Conservation (phyloP, 2,113 vertebrate genomes). For the Acanthisitta chloris region DNA sequence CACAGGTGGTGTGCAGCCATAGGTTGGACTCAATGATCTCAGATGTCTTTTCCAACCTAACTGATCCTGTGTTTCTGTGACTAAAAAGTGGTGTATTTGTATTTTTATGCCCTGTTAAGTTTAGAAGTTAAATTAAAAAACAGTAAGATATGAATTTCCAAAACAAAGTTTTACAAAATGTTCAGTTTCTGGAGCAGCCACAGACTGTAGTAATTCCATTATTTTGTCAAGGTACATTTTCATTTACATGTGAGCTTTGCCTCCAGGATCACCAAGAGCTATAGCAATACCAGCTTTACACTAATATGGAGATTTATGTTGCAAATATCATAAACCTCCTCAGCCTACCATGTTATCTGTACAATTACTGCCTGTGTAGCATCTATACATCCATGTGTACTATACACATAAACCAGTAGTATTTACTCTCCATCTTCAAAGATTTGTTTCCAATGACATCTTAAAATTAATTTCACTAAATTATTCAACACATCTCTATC, state of each 20-base stretch:
- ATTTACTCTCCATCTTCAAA: neutral
- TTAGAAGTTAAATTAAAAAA: neutral
- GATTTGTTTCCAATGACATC: neutral
- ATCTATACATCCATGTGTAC: neutral
- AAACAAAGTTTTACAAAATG: neutral
- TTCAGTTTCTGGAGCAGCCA: neutral
- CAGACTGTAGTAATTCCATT: neutral
- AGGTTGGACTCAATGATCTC: too few species aligned
- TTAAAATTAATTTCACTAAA: neutral
- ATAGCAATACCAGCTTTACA: neutral
- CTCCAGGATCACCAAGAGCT: neutral
- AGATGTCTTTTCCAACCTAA: too few species aligned
- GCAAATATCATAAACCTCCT: neutral
- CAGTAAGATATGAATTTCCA: neutral
- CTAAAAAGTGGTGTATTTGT: neutral
- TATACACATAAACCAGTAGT: neutral
- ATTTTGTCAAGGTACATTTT: neutral
- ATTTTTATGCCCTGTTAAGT: neutral
- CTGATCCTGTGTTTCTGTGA: too few species aligned
- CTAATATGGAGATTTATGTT: neutral
- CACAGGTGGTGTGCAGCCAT: too few species aligned
- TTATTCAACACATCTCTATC: neutral
- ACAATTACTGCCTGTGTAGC: neutral
- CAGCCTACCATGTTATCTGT: neutral
- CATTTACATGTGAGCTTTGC: neutral